Base-by-base conservation (phyloP, 2,888 invertebrate genomes). In the Seira musarum region DNA sequence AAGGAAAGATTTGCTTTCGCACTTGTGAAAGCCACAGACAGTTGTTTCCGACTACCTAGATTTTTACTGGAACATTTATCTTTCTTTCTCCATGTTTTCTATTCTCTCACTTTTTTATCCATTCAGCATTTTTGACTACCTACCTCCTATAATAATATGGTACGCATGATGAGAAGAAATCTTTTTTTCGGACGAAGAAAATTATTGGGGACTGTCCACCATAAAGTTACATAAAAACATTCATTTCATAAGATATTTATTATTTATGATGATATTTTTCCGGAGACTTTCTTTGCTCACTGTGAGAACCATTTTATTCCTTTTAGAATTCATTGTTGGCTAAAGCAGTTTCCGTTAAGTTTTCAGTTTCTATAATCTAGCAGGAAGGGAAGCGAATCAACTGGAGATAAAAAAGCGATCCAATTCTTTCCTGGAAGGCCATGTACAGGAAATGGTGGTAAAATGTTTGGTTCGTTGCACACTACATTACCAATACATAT, bases 391-490 rank as follows among this genome's bases (percentile, higher is more conserved):
- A 60, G 22, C 22, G 60, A 60, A 60, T 60, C 60, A 60, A 60
- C 21, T 21, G n/a, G 60, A 60, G 60, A 21, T 19, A 21, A 21
- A 49, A 49, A 49, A 49, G 15, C 49, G 49, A 49, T 49, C 15
- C 49, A 8, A 60, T 60, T 22, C 60, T 60, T 60, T 60, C 60
- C 60, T 60, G 3, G 19, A 63, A 49, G 64, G 49, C 72, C 72
- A 65, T 60, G 64, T 53, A 64, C 72, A 64, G 72, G 72, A 72
- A 72, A 64, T 72, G 64, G 53, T 53, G 49, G 64, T 64, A 64
- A 22, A 49, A 49, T 65, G 49, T 49, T 19, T 72, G 64, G 64
- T 10, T 72, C 49, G 25, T 70, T 49, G 49, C 61, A 60, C 35
- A 30, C n/a, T 2, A 57, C 35, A 46, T 61, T 19, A 46, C 24